These are phyloP conservation scores for Macroglossus sobrinus DNA, from an alignment of 2,113 vertebrate genomes.

Conservation along the genomic window DNA sequence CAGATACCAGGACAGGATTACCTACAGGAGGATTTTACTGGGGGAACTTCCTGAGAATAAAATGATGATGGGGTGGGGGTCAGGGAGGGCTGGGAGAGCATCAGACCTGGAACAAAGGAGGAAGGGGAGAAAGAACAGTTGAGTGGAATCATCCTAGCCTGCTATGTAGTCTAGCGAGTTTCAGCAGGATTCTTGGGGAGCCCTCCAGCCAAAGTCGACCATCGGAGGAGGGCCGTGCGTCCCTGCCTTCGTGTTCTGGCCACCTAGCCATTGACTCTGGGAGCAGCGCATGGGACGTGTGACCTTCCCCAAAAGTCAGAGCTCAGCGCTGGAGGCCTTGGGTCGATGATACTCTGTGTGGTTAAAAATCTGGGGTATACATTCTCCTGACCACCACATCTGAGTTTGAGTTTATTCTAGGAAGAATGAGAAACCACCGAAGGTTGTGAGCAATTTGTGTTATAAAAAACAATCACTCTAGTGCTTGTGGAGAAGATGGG, in stretches of 20 bases:
- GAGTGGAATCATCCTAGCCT: background rate
- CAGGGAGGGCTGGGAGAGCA: background rate
- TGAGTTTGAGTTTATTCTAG: background rate
- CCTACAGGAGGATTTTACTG: background rate
- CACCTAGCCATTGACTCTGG: background rate
- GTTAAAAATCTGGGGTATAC: background rate
- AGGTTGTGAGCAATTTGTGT: background rate
- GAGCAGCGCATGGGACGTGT: background rate
- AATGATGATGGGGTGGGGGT: background rate
- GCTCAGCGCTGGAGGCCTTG: background rate
- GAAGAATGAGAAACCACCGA: background rate
- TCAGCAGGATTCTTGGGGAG: background rate
- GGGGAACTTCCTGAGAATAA: background rate
- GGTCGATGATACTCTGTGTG: background rate
- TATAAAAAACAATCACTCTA: background rate
- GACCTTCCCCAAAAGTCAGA: background rate
- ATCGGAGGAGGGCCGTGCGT: fast-evolving
- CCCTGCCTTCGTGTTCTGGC: background rate
- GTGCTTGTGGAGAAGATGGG: background rate
- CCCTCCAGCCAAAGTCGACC: background rate
- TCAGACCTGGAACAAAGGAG: background rate
- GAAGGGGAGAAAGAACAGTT: background rate
- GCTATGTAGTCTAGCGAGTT: background rate
- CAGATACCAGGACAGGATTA: background rate
- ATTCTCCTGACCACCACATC: background rate